phyloP scores from a whole-genome alignment of 2,888 invertebrate species.

The Limnephilus auricula region DNA sequence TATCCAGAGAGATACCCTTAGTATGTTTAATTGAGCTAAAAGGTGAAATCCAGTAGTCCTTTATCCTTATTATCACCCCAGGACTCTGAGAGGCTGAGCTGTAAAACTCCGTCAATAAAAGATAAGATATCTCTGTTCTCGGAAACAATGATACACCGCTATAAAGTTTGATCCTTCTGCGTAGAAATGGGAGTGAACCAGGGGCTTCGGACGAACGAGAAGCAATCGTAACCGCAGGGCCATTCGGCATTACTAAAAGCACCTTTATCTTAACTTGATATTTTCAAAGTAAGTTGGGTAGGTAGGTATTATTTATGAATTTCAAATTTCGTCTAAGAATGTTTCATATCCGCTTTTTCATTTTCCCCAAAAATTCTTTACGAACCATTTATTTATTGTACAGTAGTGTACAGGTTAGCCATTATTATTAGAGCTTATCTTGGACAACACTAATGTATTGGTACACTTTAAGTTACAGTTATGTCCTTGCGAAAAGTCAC shows the following conservation, averaged over 20 bases:
- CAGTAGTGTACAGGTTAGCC: no score
- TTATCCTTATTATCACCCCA: background rate
- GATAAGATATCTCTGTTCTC: background rate
- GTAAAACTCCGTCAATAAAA: background rate
- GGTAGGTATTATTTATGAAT: background rate
- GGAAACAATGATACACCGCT: background rate
- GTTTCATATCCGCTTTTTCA: background rate
- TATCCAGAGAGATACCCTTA: background rate
- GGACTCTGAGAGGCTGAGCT: background rate
- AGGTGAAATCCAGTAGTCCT: background rate
- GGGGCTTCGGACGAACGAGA: background rate
- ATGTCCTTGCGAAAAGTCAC: no score
- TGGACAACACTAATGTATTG: no score
- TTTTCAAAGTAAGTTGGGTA: background rate
- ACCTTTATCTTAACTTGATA: background rate
- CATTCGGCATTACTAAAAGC: background rate
- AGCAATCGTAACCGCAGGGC: background rate
- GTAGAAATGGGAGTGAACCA: background rate
- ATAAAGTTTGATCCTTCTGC: conserved; percentile 4
- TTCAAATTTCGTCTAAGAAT: background rate
- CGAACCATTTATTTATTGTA: no score
- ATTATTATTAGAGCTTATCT: no score
- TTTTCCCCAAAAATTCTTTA: conserved; percentile 4
- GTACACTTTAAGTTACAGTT: no score
- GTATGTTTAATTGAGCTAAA: background rate